Percentiles rank a stretch among this genome's conserved stretches.
Evolutionary conservation across 2,888 invertebrate genomes (phyloP).

Genomic region (Diachrysia chrysitis): DNA sequence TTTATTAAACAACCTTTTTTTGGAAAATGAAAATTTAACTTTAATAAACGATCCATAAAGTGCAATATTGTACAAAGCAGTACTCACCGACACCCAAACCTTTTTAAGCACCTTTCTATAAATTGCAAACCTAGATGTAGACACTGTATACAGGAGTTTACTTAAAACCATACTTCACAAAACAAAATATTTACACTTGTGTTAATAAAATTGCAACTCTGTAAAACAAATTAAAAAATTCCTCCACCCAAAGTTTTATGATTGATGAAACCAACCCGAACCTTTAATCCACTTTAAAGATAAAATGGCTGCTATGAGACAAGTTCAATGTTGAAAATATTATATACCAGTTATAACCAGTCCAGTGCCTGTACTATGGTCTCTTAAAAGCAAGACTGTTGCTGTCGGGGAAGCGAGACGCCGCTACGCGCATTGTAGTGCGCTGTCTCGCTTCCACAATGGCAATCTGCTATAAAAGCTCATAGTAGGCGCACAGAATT

Average conservation of each 20-base stretch:
- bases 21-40: neutral
- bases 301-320: too few relatives aligned
- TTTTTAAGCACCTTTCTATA: conserved; percentile 4
- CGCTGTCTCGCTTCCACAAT: too few relatives aligned
- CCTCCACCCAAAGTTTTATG: neutral
- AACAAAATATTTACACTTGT: neutral
- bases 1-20: neutral
- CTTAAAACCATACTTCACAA: neutral
- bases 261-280: too few relatives aligned
- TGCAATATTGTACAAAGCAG: conserved; percentile 20
- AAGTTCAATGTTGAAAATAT: too few relatives aligned
- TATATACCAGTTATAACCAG: too few relatives aligned
- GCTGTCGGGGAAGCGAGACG: too few relatives aligned
- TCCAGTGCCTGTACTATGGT: too few relatives aligned
- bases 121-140: neutral
- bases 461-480: too few relatives aligned
- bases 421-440: too few relatives aligned
- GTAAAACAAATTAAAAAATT: neutral
- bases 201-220: neutral
- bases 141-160: neutral
- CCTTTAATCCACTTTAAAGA: too few relatives aligned
- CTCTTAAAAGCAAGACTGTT: too few relatives aligned
- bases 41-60: neutral
- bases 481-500: too few relatives aligned
- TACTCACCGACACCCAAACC: conserved; percentile 42